These are phyloP conservation scores for Oreohelix idahoensis DNA, from an alignment of 1,140 invertebrate genomes.

Conservation along the genomic window DNA sequence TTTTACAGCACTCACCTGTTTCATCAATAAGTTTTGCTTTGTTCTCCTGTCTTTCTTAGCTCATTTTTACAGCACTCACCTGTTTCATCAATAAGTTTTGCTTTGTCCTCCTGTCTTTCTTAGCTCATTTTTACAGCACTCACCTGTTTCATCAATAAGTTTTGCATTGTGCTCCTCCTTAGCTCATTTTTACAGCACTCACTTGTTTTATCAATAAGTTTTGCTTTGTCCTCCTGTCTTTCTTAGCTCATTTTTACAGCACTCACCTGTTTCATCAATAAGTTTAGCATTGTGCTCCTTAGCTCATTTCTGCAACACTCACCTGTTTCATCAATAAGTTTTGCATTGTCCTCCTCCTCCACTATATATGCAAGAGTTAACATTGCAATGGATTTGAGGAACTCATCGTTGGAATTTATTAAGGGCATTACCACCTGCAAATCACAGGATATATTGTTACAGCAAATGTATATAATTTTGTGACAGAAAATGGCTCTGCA, in stretches of 20 bases:
- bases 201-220: slow-evolving; percentile 67
- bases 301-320: background rate
- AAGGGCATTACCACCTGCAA: slow-evolving; percentile 62
- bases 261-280: slow-evolving; percentile 65
- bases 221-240: slow-evolving; percentile 66
- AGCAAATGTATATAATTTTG: too few relatives aligned
- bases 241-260: background rate
- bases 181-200: background rate
- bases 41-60: too few relatives aligned
- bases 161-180: slow-evolving; percentile 41
- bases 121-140: background rate
- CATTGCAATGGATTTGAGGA: slow-evolving; percentile 66
- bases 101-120: slow-evolving; percentile 58
- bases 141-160: slow-evolving; percentile 67
- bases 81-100: slow-evolving; percentile 65
- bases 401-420: slow-evolving; percentile 62
- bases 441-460: background rate
- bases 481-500: too few relatives aligned
- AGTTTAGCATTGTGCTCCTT: slow-evolving; percentile 61
- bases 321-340: slow-evolving; percentile 67
- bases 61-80: slow-evolving; percentile 43
- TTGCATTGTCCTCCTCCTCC: slow-evolving; percentile 66
- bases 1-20: slow-evolving; percentile 51
- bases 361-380: slow-evolving; percentile 66
- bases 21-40: slow-evolving; percentile 66